These are phyloP conservation scores for Holocentrus rufus DNA, from an alignment of 2,797 vertebrate species.

Conservation along the genomic window DNA sequence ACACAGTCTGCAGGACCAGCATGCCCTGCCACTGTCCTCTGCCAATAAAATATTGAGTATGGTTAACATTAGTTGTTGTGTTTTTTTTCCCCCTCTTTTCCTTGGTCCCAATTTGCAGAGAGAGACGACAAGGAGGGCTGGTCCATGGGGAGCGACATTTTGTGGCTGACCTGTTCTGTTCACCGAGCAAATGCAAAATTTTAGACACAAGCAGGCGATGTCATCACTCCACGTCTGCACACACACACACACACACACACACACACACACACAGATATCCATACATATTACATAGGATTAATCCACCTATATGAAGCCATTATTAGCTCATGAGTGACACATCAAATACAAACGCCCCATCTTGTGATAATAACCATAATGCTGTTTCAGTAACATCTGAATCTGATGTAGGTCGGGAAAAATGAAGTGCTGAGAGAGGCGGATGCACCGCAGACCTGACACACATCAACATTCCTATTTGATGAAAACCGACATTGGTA, in stretches of 20 bases:
- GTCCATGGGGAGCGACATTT: not conserved
- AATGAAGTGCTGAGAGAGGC: slow-evolving; percentile 50
- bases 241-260: not conserved
- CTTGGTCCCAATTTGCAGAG: not conserved
- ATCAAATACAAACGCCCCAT: slow-evolving; percentile 17
- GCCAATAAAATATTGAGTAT: slow-evolving; percentile 1
- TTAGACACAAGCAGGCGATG: too few species aligned
- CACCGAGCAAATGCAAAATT: too few species aligned
- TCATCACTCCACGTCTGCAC: too few species aligned
- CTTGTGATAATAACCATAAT: slow-evolving; percentile 28
- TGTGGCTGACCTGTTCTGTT: not conserved
- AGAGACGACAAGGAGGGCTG: slow-evolving; percentile 5
- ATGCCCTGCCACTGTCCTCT: not conserved
- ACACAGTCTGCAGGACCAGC: too few species aligned
- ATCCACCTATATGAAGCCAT: slow-evolving; percentile 1
- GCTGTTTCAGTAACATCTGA: slow-evolving; percentile 41
- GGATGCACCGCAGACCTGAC: slow-evolving; percentile 43
- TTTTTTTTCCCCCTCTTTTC: not conserved
- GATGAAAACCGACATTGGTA: slow-evolving; percentile 68
- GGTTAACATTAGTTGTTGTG: slow-evolving; percentile 3
- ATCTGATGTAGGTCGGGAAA: slow-evolving; percentile 23
- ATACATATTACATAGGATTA: slow-evolving; percentile 17
- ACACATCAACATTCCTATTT: slow-evolving; percentile 63
- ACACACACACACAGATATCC: not conserved
- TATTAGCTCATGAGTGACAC: slow-evolving; percentile 12